Evolutionary conservation across 2,888 invertebrate genomes (phyloP).

Genomic region (Meteorus colon): DNA sequence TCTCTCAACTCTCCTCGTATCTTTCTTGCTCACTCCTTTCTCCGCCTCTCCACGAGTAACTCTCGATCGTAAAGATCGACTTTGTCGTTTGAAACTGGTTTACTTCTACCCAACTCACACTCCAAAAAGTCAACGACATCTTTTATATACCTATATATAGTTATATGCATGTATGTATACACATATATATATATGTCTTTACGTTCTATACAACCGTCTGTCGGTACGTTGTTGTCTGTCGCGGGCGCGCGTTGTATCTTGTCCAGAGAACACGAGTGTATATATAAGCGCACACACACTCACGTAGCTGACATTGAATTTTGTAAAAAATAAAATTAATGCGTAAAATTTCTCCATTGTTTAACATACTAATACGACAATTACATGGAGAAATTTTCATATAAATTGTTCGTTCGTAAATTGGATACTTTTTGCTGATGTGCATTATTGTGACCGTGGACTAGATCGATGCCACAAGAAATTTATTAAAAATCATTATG

Average conservation of each 20-base stretch:
- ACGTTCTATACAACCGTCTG: background rate
- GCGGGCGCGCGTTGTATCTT: background rate
- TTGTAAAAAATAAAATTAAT: constrained; percentile 33
- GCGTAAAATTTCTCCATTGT: too few relatives aligned
- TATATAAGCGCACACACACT: background rate
- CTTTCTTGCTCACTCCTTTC: constrained; percentile 19
- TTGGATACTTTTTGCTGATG: too few relatives aligned
- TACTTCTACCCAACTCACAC: constrained; percentile 40
- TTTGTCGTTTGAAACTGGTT: constrained; percentile 47
- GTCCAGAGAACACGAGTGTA: constrained; percentile 9
- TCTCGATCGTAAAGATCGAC: constrained; percentile 47
- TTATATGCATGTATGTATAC: background rate
- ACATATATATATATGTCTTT: background rate
- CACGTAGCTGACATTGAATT: constrained; percentile 25
- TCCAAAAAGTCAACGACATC: constrained; percentile 44
- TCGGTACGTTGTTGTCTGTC: constrained; percentile 8
- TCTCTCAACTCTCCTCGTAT: constrained; percentile 19
- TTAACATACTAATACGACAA: too few relatives aligned
- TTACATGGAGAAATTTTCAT: too few relatives aligned
- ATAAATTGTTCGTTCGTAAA: too few relatives aligned
- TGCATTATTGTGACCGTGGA: too few relatives aligned
- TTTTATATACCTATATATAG: constrained; percentile 23
- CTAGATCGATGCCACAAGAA: too few relatives aligned
- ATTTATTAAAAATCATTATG: too few relatives aligned
- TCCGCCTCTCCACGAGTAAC: constrained; percentile 38